Conservation (phyloP, 2,797 vertebrate species). For the Crocodylus rhombifer region DNA sequence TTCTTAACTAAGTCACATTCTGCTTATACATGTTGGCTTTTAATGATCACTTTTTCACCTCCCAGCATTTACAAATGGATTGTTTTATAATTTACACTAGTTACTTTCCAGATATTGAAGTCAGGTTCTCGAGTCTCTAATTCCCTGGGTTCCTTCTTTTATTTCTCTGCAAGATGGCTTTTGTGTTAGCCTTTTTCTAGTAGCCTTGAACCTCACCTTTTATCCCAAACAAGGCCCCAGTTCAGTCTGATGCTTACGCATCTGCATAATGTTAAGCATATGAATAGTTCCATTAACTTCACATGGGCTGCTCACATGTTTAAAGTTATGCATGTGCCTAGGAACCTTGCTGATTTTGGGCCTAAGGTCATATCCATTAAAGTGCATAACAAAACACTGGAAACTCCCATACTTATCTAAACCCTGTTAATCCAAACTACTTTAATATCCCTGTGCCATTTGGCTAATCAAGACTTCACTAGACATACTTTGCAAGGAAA, state of each 20-base stretch:
- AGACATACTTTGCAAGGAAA: constrained; percentile 53
- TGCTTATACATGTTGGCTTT: no score
- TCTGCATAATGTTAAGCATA: fast-evolving
- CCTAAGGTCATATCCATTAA: constrained; percentile 70
- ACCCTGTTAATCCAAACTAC: constrained; percentile 70
- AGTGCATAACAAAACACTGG: constrained; percentile 60
- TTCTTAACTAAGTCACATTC: no score
- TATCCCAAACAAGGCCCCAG: background rate
- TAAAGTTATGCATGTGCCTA: constrained; percentile 44
- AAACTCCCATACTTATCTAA: constrained; percentile 66
- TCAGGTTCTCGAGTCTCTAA: no score
- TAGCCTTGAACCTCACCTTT: background rate
- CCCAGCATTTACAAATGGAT: no score
- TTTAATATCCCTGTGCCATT: constrained; percentile 73
- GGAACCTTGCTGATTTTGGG: constrained; percentile 62
- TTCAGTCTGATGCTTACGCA: background rate
- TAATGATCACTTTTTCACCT: no score
- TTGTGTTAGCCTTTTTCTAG: no score
- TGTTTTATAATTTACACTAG: no score
- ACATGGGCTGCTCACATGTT: constrained; percentile 37
- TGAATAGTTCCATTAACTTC: constrained; percentile 25
- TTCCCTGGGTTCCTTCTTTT: no score
- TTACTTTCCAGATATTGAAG: no score
- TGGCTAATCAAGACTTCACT: constrained; percentile 68
- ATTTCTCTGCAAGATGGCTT: no score